These are phyloP conservation scores for Pteromalus puparum DNA, from an alignment of 1,140 invertebrate genomes.

Conservation along the genomic window DNA sequence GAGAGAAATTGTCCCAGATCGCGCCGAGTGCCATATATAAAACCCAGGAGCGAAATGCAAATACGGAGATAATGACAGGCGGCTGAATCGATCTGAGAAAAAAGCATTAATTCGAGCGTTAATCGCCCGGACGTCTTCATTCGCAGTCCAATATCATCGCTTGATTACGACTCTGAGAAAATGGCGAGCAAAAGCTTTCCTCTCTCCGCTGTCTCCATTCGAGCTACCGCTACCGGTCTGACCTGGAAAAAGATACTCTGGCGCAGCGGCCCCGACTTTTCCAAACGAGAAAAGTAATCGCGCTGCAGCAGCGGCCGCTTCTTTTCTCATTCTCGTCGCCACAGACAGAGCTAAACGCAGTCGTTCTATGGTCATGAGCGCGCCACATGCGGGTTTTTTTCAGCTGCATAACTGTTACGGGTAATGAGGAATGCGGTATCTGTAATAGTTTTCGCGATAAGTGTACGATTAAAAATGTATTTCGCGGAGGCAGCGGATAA, in stretches of 20 bases:
- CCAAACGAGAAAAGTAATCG: conserved; percentile 4
- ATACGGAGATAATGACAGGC: not conserved
- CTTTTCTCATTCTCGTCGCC: not conserved
- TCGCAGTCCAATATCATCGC: not conserved
- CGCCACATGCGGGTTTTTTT: not conserved
- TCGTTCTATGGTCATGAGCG: not conserved
- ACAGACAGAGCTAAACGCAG: not conserved
- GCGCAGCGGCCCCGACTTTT: not conserved
- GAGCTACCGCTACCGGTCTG: not conserved
- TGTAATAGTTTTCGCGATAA: conserved; percentile 32
- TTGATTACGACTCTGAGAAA: not conserved
- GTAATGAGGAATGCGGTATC: conserved; percentile 7
- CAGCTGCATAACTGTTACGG: not conserved
- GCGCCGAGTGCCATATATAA: not conserved
- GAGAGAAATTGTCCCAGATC: not conserved
- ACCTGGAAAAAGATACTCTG: conserved; percentile 8
- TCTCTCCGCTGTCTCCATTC: not conserved
- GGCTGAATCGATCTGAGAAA: not conserved
- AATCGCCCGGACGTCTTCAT: not conserved
- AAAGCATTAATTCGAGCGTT: not conserved
- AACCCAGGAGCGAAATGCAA: not conserved
- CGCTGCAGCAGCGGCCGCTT: not conserved
- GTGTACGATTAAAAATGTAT: conserved; percentile 12
- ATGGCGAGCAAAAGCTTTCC: not conserved
- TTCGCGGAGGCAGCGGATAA: not conserved